phyloP scores from a whole-genome alignment of 2,797 vertebrate species.

The Tokudaia muenninki region DNA sequence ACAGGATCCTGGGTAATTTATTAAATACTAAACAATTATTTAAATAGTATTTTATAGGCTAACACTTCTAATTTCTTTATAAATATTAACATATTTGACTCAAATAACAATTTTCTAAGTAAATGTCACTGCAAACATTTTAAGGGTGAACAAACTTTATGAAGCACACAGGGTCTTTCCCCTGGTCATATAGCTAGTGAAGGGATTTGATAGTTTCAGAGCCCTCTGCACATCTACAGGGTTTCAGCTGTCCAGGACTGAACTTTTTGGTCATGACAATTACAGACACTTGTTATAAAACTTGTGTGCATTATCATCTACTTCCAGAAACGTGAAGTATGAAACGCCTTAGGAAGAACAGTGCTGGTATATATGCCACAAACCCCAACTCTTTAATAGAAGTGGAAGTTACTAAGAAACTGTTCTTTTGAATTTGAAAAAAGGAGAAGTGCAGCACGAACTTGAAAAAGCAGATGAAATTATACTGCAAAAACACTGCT shows the following conservation, averaged over 20 bases:
- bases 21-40: conserved; percentile 51
- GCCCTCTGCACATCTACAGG: background rate
- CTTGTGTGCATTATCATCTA: background rate
- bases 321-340: conserved; percentile 47
- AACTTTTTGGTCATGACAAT: background rate
- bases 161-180: background rate
- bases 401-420: conserved; percentile 38
- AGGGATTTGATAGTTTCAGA: background rate
- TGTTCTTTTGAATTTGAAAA: conserved; percentile 14
- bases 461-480: conserved; percentile 36
- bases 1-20: background rate
- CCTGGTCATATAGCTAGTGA: background rate
- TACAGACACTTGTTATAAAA: conserved; percentile 24
- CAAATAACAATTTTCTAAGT: conserved; percentile 9
- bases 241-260: background rate
- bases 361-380: background rate
- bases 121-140: background rate
- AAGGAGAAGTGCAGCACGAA: conserved; percentile 19
- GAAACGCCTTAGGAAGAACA: background rate
- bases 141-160: background rate
- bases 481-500: conserved; percentile 41
- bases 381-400: conserved; percentile 50
- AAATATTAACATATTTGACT: conserved; percentile 35
- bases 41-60: conserved; percentile 30
- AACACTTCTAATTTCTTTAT: background rate